phyloP scores from a whole-genome alignment of 2,888 invertebrate genomes.

The Dendrolimus houi region DNA sequence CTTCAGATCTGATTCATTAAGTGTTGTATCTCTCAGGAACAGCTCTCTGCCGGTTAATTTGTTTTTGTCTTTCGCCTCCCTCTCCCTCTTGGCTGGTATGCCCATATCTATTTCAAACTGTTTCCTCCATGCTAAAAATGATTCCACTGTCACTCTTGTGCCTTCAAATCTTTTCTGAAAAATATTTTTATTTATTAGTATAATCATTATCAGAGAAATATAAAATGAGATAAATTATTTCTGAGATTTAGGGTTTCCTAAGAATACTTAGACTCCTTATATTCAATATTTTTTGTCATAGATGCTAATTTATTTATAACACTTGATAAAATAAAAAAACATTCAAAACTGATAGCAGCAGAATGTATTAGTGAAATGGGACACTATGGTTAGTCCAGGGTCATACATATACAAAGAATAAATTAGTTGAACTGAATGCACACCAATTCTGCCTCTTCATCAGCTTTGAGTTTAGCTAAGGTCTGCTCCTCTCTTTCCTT shows the following conservation, averaged over 20 bases:
- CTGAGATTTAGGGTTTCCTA: no score
- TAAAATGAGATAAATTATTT: no score
- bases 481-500: conserved; percentile 82
- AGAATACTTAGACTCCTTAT: no score
- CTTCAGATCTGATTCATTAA: conserved; percentile 97
- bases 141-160: conserved; percentile 95
- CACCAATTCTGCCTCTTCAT: conserved; percentile 93
- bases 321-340: no score
- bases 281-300: no score
- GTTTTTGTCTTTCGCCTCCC: conserved; percentile 82
- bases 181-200: neutral
- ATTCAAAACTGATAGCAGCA: no score
- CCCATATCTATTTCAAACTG: conserved; percentile 94
- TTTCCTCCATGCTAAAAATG: conserved; percentile 95
- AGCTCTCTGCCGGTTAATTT: conserved; percentile 95
- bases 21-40: conserved; percentile 93
- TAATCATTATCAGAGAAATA: no score
- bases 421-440: conserved; percentile 5
- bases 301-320: no score
- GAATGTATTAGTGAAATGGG: no score
- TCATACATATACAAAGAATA: neutral
- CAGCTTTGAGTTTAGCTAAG: conserved; percentile 80
- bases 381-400: no score
- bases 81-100: conserved; percentile 82
- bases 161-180: conserved; percentile 95